A percentile compares a stretch with the other conserved stretches of the same genome.
Conservation (phyloP, 2,113 vertebrate species). For the Oxyruncus cristatus region DNA sequence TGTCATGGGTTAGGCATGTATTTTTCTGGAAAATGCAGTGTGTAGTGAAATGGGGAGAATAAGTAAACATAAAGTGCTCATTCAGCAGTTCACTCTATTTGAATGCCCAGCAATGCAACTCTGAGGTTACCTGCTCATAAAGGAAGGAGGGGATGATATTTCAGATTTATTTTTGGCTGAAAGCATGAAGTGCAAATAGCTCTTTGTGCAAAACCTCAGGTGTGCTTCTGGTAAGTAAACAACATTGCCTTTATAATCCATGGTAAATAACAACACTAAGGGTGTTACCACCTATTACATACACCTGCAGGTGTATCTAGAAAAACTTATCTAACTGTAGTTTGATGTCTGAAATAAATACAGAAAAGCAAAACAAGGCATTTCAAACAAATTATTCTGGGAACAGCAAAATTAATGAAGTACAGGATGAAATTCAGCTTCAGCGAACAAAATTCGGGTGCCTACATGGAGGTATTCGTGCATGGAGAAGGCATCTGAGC, state of each 20-base stretch:
- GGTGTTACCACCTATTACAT: background rate
- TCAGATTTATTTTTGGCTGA: conserved; percentile 48
- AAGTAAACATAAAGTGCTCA: conserved; percentile 44
- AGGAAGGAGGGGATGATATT: background rate
- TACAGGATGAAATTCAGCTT: background rate
- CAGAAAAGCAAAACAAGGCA: background rate
- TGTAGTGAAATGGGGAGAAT: background rate
- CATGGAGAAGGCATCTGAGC: background rate
- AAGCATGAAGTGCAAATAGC: conserved; percentile 9
- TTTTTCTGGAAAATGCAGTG: conserved; percentile 33
- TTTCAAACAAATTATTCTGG: background rate
- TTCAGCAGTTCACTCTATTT: conserved; percentile 14
- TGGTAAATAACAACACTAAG: conserved; percentile 31
- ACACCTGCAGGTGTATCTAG: background rate
- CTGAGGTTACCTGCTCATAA: conserved; percentile 34
- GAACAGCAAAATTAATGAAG: background rate
- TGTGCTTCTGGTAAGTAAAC: conserved; percentile 22
- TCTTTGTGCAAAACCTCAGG: conserved; percentile 36
- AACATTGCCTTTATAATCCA: background rate
- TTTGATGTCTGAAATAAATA: background rate
- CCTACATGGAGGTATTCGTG: background rate
- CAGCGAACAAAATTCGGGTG: background rate
- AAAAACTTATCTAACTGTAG: background rate
- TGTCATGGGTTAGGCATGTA: background rate
- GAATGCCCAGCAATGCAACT: background rate